A percentile compares a stretch with the other conserved stretches of the same genome.
Conservation (phyloP, 2,113 vertebrate genomes). For the Leucoraja erinaceus region DNA sequence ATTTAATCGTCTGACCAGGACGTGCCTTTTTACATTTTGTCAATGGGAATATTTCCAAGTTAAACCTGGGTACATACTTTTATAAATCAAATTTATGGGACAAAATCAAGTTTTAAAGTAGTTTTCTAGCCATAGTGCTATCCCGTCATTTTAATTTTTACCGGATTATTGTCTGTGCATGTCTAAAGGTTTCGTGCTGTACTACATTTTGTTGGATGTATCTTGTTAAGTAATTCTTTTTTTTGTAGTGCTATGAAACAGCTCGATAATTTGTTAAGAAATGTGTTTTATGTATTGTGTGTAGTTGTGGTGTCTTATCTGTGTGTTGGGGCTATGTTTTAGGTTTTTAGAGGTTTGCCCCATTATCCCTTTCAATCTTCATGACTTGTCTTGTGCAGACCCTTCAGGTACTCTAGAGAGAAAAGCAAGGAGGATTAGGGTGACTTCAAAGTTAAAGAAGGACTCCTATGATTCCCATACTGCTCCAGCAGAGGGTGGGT, state of each 20-base stretch:
- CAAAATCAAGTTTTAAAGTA: background rate
- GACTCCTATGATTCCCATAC: slow-evolving; percentile 52
- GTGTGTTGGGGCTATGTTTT: slow-evolving; percentile 34
- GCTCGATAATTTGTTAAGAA: slow-evolving; percentile 26
- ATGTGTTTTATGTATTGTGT: slow-evolving; percentile 18
- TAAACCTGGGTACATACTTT: background rate
- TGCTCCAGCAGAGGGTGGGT: slow-evolving; percentile 49
- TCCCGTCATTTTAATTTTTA: slow-evolving; percentile 6
- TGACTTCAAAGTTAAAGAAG: slow-evolving; percentile 54
- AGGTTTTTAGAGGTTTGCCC: slow-evolving; percentile 36
- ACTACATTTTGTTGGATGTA: background rate
- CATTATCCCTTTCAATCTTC: slow-evolving; percentile 40
- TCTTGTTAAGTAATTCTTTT: background rate
- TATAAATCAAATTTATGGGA: background rate
- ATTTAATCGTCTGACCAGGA: background rate
- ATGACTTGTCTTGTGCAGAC: slow-evolving; percentile 47
- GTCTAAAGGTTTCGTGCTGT: slow-evolving; percentile 10
- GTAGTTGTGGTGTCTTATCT: slow-evolving; percentile 27
- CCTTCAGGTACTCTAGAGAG: slow-evolving; percentile 52
- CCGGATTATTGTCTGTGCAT: slow-evolving; percentile 27
- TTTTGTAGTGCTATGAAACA: background rate
- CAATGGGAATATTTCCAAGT: background rate
- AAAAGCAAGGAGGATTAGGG: slow-evolving; percentile 58
- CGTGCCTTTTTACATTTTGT: background rate
- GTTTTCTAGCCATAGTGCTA: slow-evolving; percentile 32